phyloP scores from a whole-genome alignment of 2,113 vertebrate genomes.

The Chionomys nivalis region DNA sequence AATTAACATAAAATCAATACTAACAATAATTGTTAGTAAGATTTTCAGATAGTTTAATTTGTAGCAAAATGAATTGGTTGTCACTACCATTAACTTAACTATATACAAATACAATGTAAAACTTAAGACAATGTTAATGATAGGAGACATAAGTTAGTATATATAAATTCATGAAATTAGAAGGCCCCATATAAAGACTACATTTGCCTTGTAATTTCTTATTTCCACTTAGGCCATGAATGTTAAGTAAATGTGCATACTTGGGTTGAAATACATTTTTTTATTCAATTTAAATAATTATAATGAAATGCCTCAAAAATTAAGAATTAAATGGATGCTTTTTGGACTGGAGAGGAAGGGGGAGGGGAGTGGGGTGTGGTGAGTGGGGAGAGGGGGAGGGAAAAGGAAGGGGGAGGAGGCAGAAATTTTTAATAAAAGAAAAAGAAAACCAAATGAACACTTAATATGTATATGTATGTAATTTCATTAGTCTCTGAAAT shows the following conservation, averaged over 20 bases:
- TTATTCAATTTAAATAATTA: background rate
- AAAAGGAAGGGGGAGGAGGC: no score
- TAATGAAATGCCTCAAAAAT: background rate
- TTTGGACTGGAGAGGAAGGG: no score
- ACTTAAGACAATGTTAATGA: background rate
- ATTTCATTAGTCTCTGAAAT: background rate
- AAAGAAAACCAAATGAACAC: background rate
- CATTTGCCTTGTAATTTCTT: background rate
- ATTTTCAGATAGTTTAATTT: constrained; percentile 11
- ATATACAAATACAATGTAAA: background rate
- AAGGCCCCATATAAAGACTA: background rate
- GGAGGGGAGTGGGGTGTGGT: no score
- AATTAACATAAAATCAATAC: background rate
- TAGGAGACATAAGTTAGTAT: background rate
- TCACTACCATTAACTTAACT: background rate
- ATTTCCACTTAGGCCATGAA: background rate
- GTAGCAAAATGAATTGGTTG: background rate
- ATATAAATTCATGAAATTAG: background rate
- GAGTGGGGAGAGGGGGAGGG: no score
- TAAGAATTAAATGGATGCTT: background rate
- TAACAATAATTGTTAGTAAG: background rate
- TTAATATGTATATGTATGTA: no score
- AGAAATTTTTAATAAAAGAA: no score
- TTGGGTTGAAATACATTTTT: background rate
- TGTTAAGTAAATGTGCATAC: background rate